Base-by-base conservation (phyloP, 1,140 invertebrate genomes). In the Leptopilina boulardi region DNA sequence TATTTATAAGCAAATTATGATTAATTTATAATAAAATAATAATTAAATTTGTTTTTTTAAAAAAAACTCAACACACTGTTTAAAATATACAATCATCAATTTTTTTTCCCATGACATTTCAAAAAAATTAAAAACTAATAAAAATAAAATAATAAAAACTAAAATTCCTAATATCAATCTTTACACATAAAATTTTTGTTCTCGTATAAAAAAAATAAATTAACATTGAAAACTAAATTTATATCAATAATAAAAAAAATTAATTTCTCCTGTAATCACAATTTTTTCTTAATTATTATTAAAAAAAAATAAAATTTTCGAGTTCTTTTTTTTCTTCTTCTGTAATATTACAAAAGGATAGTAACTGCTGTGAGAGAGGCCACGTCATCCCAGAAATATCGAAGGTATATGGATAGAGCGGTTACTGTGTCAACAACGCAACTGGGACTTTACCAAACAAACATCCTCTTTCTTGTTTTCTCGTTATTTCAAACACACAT, bases 391-490 rank as follows among this genome's bases (percentile, higher is more conserved):
- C 66, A 73, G 51, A n/a, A 59, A 30, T 34, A 66, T 77, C 74
- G 70, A 74, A 54, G 78, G 47, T n/a, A n/a, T n/a, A n/a, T 51
- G 47, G 74, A 78, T 79, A 77, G 73, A 66, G 78, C 82, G 80
- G 82, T 77, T 85, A 75, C 85, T 83, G 80, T 82, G 83, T 85
- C 85, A 85, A 85, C 80, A 85, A 87, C 84, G 85, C 85, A 82
- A 78, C 73, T 73, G 41, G 76, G 77, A 84, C 80, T 83, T 86
- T 87, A 83, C 77, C 83, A 87, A 85, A 87, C 85, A 87, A 87
- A 87, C 83, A 86, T 86, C 85, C 85, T 84, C 77, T 78, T 77
- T 51, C 47, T 77, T 70, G 77, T 70, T 83, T 75, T 84, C 78
- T 82, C 82, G 79, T 84, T 81, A 71, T 83, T 81, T 73, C 66